Evolutionary conservation across 2,113 vertebrate genomes (phyloP).

Genomic region (Nesoenas mayeri): DNA sequence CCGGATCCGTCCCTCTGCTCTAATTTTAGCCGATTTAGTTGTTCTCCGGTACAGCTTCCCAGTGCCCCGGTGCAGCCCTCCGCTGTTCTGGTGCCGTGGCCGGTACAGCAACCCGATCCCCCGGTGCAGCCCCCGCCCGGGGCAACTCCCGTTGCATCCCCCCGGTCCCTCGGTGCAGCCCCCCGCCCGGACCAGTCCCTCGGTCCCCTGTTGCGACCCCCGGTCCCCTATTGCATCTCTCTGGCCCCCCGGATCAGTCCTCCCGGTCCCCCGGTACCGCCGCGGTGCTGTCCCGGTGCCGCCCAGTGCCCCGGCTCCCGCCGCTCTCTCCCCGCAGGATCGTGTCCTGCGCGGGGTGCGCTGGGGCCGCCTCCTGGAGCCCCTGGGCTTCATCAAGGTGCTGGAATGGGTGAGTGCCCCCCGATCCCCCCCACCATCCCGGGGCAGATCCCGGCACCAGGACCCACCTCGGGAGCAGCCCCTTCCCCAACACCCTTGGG

Average conservation of each 20-base stretch:
- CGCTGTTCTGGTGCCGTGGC: too few relatives aligned
- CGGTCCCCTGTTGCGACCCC: neutral
- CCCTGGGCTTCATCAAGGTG: conserved; percentile 90
- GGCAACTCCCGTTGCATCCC: too few relatives aligned
- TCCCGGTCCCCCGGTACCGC: neutral
- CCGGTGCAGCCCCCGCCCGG: neutral
- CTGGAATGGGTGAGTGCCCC: conserved; percentile 89
- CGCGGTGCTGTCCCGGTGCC: neutral
- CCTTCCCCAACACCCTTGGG: neutral
- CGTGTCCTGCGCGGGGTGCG: conserved; percentile 78
- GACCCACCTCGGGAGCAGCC: neutral
- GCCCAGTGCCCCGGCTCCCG: neutral
- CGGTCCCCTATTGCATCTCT: neutral
- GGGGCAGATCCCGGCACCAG: neutral
- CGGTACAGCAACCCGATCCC: neutral
- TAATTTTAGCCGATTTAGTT: too few relatives aligned
- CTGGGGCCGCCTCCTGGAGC: conserved; percentile 86
- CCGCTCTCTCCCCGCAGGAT: conserved; percentile 62
- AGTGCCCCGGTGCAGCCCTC: neutral
- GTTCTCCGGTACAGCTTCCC: neutral
- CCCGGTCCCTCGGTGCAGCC: neutral
- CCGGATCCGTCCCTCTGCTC: too few relatives aligned
- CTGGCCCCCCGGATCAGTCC: neutral
- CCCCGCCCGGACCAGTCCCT: neutral
- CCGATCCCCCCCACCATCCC: neutral